Evolutionary conservation across 2,888 invertebrate species (phyloP).

Genomic region (Euphydryas editha): DNA sequence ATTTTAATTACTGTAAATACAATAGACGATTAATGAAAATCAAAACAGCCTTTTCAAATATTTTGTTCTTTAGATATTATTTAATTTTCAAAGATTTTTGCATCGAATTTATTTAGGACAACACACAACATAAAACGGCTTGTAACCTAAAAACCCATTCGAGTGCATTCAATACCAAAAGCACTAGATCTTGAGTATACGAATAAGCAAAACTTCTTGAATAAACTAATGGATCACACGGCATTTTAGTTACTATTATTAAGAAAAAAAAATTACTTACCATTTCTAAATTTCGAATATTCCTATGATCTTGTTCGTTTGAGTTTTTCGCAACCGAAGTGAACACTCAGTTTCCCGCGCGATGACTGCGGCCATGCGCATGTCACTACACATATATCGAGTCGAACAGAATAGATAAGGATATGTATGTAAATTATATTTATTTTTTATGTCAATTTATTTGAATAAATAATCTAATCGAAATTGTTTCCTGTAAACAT

Average conservation of each 20-base stretch:
- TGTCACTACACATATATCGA: slow-evolving; percentile 57
- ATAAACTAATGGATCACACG: not conserved
- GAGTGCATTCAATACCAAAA: slow-evolving; percentile 12
- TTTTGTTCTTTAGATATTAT: no score
- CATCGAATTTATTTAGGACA: not conserved
- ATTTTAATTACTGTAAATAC: no score
- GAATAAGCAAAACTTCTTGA: slow-evolving; percentile 23
- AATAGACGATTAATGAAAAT: no score
- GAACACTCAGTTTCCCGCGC: slow-evolving; percentile 54
- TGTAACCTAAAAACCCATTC: slow-evolving; percentile 9
- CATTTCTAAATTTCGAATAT: slow-evolving; percentile 53
- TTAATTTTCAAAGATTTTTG: not conserved
- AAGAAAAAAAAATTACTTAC: slow-evolving; percentile 52
- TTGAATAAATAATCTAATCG: slow-evolving; percentile 26
- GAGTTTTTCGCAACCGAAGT: slow-evolving; percentile 22
- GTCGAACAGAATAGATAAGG: slow-evolving; percentile 36
- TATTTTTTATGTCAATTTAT: slow-evolving; percentile 41
- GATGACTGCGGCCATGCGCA: slow-evolving; percentile 62
- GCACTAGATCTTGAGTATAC: not conserved
- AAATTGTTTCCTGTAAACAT: slow-evolving; percentile 23
- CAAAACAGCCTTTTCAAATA: no score
- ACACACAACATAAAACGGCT: not conserved
- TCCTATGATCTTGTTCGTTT: slow-evolving; percentile 26
- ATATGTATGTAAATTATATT: slow-evolving; percentile 33
- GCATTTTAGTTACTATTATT: slow-evolving; percentile 32